A percentile compares a stretch with the other conserved stretches of the same genome.
Conservation (phyloP, 2,113 vertebrate species). For the Rhea americana region DNA sequence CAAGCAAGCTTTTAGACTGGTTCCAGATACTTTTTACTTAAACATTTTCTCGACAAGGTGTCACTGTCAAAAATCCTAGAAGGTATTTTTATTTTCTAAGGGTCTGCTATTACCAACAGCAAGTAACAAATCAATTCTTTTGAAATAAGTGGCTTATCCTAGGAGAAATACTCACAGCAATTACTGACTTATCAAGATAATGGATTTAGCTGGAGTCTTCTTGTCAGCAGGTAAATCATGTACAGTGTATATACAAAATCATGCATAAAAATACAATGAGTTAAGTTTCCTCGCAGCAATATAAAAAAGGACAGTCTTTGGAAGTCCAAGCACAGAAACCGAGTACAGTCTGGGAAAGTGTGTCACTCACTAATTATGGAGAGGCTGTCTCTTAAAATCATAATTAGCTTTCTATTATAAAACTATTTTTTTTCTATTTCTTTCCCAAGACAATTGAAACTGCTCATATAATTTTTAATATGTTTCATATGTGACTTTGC, state of each 20-base stretch:
- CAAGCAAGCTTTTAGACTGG: background rate
- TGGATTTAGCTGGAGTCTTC: background rate
- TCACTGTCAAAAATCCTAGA: background rate
- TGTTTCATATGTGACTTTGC: background rate
- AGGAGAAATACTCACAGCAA: background rate
- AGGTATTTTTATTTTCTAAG: background rate
- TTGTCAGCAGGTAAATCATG: background rate
- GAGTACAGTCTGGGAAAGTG: conserved; percentile 31
- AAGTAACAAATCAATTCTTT: background rate
- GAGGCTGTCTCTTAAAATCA: background rate
- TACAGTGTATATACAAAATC: background rate
- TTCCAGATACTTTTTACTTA: background rate
- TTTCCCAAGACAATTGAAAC: conserved; percentile 1
- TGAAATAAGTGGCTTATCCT: background rate
- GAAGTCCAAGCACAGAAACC: conserved; percentile 29
- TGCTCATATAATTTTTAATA: background rate
- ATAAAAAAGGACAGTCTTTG: conserved; percentile 12
- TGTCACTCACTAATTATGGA: conserved; percentile 42
- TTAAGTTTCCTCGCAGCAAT: background rate
- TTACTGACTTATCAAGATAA: background rate
- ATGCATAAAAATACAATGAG: background rate
- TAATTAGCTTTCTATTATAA: conserved; percentile 38
- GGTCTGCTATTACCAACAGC: background rate
- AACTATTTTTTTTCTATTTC: background rate
- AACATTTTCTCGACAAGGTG: background rate